Conservation (phyloP, 2,888 invertebrate species). For the Drosophila lacicola region DNA sequence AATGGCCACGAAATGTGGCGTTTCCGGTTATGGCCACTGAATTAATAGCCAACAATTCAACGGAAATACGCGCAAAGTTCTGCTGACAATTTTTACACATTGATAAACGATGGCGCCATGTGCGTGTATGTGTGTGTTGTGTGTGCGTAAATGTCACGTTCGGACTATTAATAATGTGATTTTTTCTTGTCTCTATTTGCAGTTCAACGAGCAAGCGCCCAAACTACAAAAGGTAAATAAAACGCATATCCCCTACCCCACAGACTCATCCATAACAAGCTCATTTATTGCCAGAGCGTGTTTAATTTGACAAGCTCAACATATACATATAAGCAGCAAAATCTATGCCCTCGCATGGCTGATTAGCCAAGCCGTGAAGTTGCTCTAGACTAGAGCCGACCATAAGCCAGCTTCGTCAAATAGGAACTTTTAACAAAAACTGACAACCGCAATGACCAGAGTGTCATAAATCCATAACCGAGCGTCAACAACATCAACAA, state of each 20-base stretch:
- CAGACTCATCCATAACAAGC: neutral
- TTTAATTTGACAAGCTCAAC: conserved; percentile 60
- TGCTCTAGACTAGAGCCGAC: conserved; percentile 8
- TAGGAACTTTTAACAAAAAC: conserved; percentile 73
- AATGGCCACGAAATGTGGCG: conserved; percentile 57
- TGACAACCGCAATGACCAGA: conserved; percentile 77
- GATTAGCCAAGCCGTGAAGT: conserved; percentile 56
- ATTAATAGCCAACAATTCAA: conserved; percentile 69
- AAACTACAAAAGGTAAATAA: conserved; percentile 52
- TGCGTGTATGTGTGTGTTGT: conserved; percentile 10
- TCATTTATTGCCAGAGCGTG: conserved; percentile 62
- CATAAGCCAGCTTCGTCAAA: conserved; percentile 26
- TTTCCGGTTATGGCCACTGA: conserved; percentile 60
- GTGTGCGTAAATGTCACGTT: conserved; percentile 68
- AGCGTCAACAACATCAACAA: conserved; percentile 80
- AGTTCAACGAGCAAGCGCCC: conserved; percentile 59
- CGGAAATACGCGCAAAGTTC: conserved; percentile 69
- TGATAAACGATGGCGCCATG: conserved; percentile 67
- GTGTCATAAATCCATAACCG: conserved; percentile 81
- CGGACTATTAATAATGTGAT: conserved; percentile 71
- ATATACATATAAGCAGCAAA: conserved; percentile 33
- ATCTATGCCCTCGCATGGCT: conserved; percentile 46
- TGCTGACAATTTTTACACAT: conserved; percentile 51
- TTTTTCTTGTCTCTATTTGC: conserved; percentile 74
- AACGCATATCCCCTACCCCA: too few relatives aligned